Percentiles rank a stretch among this genome's conserved stretches.
Evolutionary conservation across 2,888 invertebrate species (phyloP).

Genomic region (Theristus sp.): DNA sequence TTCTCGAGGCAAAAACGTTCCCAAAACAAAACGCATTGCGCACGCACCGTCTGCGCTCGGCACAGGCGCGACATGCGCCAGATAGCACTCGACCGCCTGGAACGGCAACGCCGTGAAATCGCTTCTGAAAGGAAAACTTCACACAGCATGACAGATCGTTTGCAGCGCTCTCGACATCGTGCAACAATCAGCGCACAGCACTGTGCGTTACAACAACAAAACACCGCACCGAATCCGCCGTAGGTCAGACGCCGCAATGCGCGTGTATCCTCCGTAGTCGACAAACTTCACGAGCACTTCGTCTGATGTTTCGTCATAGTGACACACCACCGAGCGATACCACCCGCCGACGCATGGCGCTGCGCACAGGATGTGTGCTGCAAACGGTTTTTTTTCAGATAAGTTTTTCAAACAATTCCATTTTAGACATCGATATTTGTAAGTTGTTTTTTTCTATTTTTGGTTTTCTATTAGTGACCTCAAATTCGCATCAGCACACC

Average conservation of each 20-base stretch:
- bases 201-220: too few species aligned
- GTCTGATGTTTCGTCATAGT: slow-evolving; percentile 40
- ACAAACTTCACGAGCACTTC: slow-evolving; percentile 66
- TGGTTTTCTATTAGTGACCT: too few species aligned
- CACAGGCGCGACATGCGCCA: slow-evolving; percentile 63
- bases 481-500: too few species aligned
- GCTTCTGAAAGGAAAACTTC: slow-evolving; percentile 41
- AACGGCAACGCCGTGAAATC: slow-evolving; percentile 87
- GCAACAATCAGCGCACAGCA: too few species aligned
- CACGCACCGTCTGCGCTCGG: slow-evolving; percentile 43
- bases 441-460: too few species aligned
- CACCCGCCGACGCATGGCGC: slow-evolving; percentile 64
- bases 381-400: too few species aligned
- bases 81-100: slow-evolving; percentile 82
- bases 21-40: too few species aligned
- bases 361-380: slow-evolving; percentile 68
- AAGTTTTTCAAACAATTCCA: too few species aligned
- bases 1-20: too few species aligned
- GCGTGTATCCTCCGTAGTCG: slow-evolving; percentile 82
- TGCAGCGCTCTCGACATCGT: too few species aligned
- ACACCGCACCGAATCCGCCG: slow-evolving; percentile 53
- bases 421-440: too few species aligned
- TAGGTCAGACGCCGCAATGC: slow-evolving; percentile 53
- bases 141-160: too few species aligned
- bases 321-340: slow-evolving; percentile 64